These are phyloP conservation scores for Zoroaster sp. DNA, from an alignment of 53 echinoderm and acorn worm species.

Conservation along the genomic window DNA sequence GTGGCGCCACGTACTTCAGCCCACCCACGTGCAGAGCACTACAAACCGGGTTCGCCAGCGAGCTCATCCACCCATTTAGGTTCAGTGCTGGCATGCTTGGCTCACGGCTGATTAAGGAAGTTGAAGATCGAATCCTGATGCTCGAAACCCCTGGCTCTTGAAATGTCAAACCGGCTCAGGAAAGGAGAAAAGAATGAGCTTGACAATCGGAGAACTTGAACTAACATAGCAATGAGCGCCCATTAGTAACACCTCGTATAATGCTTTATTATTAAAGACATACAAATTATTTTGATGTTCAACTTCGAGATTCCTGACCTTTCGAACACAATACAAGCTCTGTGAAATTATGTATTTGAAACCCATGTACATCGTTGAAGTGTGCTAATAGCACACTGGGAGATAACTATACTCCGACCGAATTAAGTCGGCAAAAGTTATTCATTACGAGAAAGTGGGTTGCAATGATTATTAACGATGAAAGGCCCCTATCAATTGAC, in stretches of 20 bases:
- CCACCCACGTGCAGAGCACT: slow-evolving; percentile 14
- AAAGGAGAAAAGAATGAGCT: not conserved
- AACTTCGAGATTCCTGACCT: not conserved
- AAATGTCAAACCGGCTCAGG: slow-evolving; percentile 37
- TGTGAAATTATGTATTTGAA: not conserved
- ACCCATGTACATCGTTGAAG: not conserved
- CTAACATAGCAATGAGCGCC: not conserved
- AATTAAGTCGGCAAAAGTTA: not conserved
- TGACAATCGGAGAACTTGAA: slow-evolving; percentile 8
- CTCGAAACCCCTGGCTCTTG: slow-evolving; percentile 22
- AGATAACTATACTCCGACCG: not conserved
- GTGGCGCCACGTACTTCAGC: slow-evolving; percentile 11
- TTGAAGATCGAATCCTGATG: slow-evolving; percentile 17
- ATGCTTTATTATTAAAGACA: not conserved
- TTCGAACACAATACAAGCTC: not conserved
- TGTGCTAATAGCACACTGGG: not conserved
- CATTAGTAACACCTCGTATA: not conserved
- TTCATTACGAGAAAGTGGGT: not conserved
- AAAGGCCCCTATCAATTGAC: too few species aligned
- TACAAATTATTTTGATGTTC: not conserved
- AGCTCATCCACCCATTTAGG: not conserved
- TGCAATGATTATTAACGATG: not conserved
- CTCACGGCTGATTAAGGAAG: slow-evolving; percentile 36
- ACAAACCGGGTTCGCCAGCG: not conserved
- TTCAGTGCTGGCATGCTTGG: not conserved